Evolutionary conservation across 1,140 invertebrate genomes (phyloP).

Genomic region (Batillaria attramentaria): DNA sequence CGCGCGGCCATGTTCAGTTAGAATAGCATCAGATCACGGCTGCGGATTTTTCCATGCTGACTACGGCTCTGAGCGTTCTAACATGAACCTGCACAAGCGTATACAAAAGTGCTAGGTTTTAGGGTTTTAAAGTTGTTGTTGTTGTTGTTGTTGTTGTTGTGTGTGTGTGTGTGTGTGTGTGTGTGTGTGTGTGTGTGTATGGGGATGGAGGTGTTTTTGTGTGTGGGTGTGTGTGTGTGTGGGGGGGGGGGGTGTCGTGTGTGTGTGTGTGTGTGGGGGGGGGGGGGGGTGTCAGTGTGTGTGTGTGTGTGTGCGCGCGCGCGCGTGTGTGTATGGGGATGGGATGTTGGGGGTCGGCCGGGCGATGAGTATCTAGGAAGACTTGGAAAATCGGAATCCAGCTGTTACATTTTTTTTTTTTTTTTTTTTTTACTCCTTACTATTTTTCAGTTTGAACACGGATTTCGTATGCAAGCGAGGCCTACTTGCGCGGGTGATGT

Average conservation of each 20-base stretch:
- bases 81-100: not conserved
- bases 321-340: not conserved
- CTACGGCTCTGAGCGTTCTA: not conserved
- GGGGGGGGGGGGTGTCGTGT: not conserved
- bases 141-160: not conserved
- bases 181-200: slow-evolving; percentile 2
- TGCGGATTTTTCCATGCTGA: not conserved
- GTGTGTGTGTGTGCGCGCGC: not conserved
- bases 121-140: not conserved
- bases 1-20: not conserved
- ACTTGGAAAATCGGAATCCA: not conserved
- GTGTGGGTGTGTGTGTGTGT: not conserved
- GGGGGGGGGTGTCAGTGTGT: slow-evolving; percentile 6
- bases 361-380: not conserved
- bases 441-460: not conserved
- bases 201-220: not conserved
- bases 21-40: not conserved
- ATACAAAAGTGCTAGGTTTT: not conserved
- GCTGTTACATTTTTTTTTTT: not conserved
- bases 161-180: not conserved
- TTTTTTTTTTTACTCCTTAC: not conserved
- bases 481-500: not conserved
- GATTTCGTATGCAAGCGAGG: not conserved
- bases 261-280: slow-evolving; percentile 13
- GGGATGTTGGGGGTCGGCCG: not conserved